Evolutionary conservation across 1,140 invertebrate genomes (phyloP).

Genomic region (Mycetomoellerius zeteki): DNA sequence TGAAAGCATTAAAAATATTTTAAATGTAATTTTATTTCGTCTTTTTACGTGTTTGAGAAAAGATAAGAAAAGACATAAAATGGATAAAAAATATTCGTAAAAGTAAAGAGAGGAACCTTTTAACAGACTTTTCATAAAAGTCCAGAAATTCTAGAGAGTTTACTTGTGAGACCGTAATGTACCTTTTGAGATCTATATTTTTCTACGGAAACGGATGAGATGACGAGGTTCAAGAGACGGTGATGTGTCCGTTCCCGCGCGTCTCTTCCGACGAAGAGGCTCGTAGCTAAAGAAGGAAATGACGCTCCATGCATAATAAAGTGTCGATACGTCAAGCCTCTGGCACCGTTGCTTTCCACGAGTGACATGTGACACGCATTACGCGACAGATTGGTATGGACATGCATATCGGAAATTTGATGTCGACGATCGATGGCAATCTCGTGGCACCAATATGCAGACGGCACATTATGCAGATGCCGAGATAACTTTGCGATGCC

Average conservation of each 20-base stretch:
- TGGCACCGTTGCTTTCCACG: conserved; percentile 70
- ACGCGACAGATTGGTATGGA: conserved; percentile 68
- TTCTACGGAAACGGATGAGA: conserved; percentile 30
- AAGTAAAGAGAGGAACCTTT: not conserved
- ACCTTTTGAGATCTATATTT: not conserved
- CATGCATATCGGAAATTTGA: conserved; percentile 59
- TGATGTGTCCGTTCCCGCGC: not conserved
- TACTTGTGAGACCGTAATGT: not conserved
- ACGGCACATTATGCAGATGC: not conserved
- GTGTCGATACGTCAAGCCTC: conserved; percentile 53
- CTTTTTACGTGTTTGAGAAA: not conserved
- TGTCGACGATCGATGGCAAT: conserved; percentile 53
- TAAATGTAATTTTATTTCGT: not conserved
- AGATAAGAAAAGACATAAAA: not conserved
- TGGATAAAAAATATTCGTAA: not conserved
- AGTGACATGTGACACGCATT: conserved; percentile 71
- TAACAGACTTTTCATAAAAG: not conserved
- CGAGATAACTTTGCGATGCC: not conserved
- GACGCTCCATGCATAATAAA: conserved; percentile 80
- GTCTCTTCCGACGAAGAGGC: conserved; percentile 29
- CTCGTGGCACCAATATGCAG: conserved; percentile 13
- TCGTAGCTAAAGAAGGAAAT: conserved; percentile 77
- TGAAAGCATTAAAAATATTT: not conserved
- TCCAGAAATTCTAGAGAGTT: not conserved
- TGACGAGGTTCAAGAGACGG: conserved; percentile 14